Evolutionary conservation across 2,113 vertebrate genomes (phyloP), one percentile per base, ranked within the genome.

Genomic region (Microcebus griseorufus): DNA sequence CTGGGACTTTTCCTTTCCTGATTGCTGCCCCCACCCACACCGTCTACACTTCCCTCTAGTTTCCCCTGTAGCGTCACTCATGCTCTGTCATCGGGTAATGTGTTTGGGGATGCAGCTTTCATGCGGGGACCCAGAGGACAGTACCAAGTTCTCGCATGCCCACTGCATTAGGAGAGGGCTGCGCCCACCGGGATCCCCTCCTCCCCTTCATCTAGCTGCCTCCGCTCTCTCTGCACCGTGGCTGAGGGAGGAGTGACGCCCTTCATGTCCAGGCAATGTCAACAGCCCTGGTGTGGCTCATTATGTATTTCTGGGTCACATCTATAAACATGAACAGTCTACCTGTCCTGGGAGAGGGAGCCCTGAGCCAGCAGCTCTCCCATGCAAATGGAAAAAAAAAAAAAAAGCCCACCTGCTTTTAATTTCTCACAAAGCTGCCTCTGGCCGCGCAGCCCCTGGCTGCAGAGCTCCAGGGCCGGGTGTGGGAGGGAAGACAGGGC

Each of bases 291-390:
- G 29, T 5, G 83, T 9, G 81, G 62, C 82, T 94, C 72, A 17
- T 53, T n/a, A 17, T 10, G 2, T 55, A 65, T 94, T 93, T 93
- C 78, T 97, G 95, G 92, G 64, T 67, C 87, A 72, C 39, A 73
- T 78, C 67, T 93, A 75, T 69, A 93, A 93, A 72, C 60, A 70
- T 58, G 88, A 95, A 78, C 76, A 37, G 29, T 37, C 73, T 45
- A 65, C 58, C 88, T 88, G 69, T 80, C 70, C 39, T 78, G 55
- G 37, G 82, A 85, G 81, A 62, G 67, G 51, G 23, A 78, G 62
- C 32, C 42, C 72, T 78, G 45, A 93, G 55, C 65, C 76, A 96
- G 65, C 70, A 78, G 45, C 32, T 58, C 48, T 39, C 48, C 58
- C 11, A 12, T 17, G 32, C 69, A 62, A 76, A 37, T 0, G 2